A percentile compares a stretch with the other conserved stretches of the same genome.
Conservation (phyloP, 2,888 invertebrate species). For the Cheilosia scutellata region DNA sequence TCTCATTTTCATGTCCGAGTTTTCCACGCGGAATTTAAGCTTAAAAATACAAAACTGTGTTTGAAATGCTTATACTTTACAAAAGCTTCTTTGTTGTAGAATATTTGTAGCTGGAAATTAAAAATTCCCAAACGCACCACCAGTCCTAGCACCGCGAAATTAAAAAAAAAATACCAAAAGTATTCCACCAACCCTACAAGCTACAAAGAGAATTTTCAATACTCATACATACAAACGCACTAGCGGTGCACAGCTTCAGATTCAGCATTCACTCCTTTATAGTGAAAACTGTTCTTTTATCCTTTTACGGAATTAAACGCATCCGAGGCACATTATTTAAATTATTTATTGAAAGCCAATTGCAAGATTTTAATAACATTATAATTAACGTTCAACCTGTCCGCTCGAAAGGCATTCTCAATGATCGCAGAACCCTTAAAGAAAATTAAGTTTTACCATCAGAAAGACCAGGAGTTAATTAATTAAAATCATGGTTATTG, state of each 20-base stretch:
- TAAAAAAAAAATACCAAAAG: background rate
- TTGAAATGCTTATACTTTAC: too few relatives aligned
- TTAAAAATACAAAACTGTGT: background rate
- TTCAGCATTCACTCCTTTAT: background rate
- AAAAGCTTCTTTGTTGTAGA: background rate
- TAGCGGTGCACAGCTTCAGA: too few relatives aligned
- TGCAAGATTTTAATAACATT: background rate
- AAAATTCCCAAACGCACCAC: conserved; percentile 16
- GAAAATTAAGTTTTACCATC: background rate
- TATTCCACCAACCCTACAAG: too few relatives aligned
- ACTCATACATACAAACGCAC: too few relatives aligned
- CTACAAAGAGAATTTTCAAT: background rate
- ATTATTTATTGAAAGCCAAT: conserved; percentile 9
- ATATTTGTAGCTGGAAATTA: conserved; percentile 11
- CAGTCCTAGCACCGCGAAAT: background rate
- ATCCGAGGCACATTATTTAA: background rate
- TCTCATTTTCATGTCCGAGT: too few relatives aligned
- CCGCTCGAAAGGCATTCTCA: background rate
- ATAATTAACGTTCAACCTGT: background rate
- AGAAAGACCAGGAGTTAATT: background rate
- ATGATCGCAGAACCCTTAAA: background rate
- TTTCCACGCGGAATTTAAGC: background rate
- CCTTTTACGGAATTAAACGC: background rate
- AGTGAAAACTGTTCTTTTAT: background rate
- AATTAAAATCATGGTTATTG: conserved; percentile 14